Percentiles rank a stretch among this genome's conserved stretches.
phyloP scores from a whole-genome alignment of 2,113 vertebrate genomes.

The Chunga burmeisteri region DNA sequence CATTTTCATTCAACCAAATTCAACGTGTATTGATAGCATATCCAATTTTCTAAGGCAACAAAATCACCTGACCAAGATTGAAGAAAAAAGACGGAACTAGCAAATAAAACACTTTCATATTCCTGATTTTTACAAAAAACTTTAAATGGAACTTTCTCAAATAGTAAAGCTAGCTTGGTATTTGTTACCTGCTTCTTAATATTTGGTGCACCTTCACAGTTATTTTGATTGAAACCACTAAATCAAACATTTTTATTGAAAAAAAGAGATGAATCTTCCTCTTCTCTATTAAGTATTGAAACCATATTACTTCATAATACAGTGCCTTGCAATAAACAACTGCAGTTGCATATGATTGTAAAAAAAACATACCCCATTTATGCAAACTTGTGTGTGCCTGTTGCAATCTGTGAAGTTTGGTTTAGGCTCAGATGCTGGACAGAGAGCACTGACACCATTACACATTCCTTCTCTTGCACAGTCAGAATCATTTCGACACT shows the following conservation, averaged over 20 bases:
- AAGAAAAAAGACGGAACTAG: not conserved
- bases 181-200: not conserved
- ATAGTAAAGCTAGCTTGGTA: not conserved
- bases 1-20: not conserved
- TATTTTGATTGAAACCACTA: not conserved
- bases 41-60: not conserved
- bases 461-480: conserved; percentile 86
- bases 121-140: not conserved
- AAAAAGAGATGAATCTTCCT: not conserved
- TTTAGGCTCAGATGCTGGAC: conserved; percentile 87
- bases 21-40: not conserved
- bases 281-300: not conserved
- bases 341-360: not conserved
- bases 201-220: not conserved
- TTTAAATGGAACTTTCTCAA: not conserved
- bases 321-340: not conserved
- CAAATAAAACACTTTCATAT: not conserved
- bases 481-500: conserved; percentile 86
- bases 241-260: not conserved
- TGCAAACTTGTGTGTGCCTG: conserved; percentile 90
- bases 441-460: conserved; percentile 81
- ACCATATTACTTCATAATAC: rapidly evolving
- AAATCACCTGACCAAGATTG: not conserved
- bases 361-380: conserved; percentile 82
- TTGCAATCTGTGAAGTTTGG: conserved; percentile 88